Percentiles rank a stretch among this genome's conserved stretches.
These are phyloP conservation scores for Amblyteles armatorius DNA, from an alignment of 2,888 invertebrate genomes.

Conservation along the genomic window DNA sequence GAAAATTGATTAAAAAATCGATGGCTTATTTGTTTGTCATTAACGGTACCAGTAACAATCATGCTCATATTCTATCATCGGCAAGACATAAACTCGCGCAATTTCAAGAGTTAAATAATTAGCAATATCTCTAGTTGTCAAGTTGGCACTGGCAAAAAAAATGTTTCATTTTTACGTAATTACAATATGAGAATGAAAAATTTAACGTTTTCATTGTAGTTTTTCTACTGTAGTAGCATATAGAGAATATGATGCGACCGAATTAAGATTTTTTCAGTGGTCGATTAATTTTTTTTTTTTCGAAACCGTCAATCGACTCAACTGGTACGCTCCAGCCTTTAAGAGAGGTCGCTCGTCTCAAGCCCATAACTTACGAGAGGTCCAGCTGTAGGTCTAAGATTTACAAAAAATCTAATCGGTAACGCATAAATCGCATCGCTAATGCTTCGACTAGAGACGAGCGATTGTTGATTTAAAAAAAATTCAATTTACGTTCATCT, in stretches of 20 bases:
- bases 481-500: not conserved
- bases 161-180: not conserved
- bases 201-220: conserved; percentile 8
- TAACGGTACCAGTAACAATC: conserved; percentile 3
- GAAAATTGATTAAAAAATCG: conserved; percentile 10
- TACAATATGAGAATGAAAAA: conserved; percentile 1
- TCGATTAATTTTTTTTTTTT: conserved; percentile 2
- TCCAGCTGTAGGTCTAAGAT: no score
- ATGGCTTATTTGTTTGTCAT: not conserved
- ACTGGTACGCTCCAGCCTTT: not conserved
- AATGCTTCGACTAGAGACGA: conserved; percentile 50
- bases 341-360: no score
- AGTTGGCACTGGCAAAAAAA: not conserved
- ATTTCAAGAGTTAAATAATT: conserved; percentile 8
- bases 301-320: conserved; percentile 8
- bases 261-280: conserved; percentile 14
- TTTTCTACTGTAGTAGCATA: conserved; percentile 9
- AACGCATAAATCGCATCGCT: not conserved
- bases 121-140: not conserved
- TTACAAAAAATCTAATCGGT: no score
- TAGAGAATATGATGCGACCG: not conserved
- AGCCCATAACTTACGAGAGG: not conserved
- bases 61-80: conserved; percentile 11
- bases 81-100: not conserved
- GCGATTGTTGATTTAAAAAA: not conserved